Evolutionary conservation across 1,140 invertebrate species (phyloP).

Genomic region (Rhynchophorus ferrugineus): DNA sequence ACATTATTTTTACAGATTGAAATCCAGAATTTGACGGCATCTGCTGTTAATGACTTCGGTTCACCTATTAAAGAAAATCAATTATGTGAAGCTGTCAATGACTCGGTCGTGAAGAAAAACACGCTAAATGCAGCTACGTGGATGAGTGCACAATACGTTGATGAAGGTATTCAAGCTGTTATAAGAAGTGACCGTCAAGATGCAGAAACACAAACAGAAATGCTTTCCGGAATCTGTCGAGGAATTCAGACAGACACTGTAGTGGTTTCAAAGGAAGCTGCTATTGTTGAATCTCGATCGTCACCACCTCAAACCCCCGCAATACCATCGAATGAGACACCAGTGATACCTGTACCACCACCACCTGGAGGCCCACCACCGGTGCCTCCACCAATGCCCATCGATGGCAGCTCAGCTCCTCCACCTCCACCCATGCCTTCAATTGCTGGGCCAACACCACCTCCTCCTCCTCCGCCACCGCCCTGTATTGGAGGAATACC

Average conservation of each 20-base stretch:
- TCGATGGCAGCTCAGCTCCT: conserved; percentile 15
- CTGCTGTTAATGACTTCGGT: conserved; percentile 44
- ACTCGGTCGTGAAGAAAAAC: background rate
- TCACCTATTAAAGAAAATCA: conserved; percentile 38
- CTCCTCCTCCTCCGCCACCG: conserved; percentile 28
- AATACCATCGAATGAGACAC: no score
- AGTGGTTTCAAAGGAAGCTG: no score
- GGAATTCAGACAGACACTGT: background rate
- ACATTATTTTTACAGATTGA: conserved; percentile 31
- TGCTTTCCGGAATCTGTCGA: background rate
- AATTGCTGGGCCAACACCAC: conserved; percentile 27
- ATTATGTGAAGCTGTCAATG: background rate
- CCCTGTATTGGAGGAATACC: conserved; percentile 41
- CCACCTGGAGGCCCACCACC: conserved; percentile 13
- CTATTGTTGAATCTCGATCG: no score
- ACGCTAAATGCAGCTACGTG: background rate
- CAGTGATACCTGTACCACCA: conserved; percentile 38
- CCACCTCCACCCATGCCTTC: conserved; percentile 36
- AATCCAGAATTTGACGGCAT: conserved; percentile 47
- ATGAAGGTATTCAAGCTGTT: background rate
- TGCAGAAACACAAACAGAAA: background rate
- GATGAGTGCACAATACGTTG: background rate
- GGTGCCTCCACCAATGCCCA: conserved; percentile 33
- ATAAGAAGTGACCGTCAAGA: background rate
- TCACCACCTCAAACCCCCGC: no score